These are phyloP conservation scores for Sardinella longiceps DNA, from an alignment of 2,797 vertebrate species.

Conservation along the genomic window DNA sequence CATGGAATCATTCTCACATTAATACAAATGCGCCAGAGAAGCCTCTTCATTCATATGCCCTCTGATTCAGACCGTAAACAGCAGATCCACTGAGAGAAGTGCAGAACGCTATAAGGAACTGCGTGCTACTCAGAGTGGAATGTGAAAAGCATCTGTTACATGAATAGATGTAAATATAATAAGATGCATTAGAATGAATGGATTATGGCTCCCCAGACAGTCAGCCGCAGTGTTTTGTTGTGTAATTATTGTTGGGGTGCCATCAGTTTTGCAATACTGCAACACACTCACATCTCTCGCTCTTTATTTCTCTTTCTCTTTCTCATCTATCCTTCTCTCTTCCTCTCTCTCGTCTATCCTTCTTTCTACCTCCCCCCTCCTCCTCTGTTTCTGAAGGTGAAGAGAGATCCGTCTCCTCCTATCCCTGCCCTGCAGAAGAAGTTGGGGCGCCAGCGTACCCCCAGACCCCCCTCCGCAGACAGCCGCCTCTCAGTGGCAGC, in stretches of 20 bases:
- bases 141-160: background rate
- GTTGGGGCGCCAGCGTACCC: slow-evolving; percentile 46
- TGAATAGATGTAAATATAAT: background rate
- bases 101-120: too few species aligned
- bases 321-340: background rate
- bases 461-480: slow-evolving; percentile 55
- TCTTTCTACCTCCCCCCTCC: slow-evolving; percentile 36
- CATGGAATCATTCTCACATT: background rate
- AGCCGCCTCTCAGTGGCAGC: background rate
- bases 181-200: background rate
- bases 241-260: background rate
- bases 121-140: too few species aligned
- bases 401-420: slow-evolving; percentile 71
- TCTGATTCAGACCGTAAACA: background rate
- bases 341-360: slow-evolving; percentile 58
- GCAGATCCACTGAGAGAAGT: too few species aligned
- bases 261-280: background rate
- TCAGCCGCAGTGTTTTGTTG: background rate
- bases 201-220: background rate
- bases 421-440: slow-evolving; percentile 82
- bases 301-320: background rate
- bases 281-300: background rate
- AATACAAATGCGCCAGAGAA: background rate
- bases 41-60: background rate
- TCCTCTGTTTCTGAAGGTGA: slow-evolving; percentile 69